Percentiles rank a stretch among this genome's conserved stretches.
Conservation (phyloP, 2,888 invertebrate species). For the Pachydiplax longipennis region DNA sequence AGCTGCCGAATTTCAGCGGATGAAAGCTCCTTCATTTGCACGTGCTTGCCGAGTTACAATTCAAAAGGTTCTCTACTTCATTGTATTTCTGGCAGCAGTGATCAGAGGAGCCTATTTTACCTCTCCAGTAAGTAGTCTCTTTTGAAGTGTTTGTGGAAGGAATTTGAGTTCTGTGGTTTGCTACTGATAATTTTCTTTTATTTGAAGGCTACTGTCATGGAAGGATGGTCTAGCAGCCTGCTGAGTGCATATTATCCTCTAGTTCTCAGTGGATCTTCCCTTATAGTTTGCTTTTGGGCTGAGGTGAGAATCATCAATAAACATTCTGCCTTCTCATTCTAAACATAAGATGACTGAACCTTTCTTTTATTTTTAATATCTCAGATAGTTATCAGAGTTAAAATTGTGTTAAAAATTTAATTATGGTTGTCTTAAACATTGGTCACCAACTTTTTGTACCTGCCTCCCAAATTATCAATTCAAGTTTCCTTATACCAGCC, state of each 20-base stretch:
- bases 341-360: too few relatives aligned
- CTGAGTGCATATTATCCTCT: slow-evolving; percentile 91
- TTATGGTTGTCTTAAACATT: too few relatives aligned
- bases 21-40: slow-evolving; percentile 82
- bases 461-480: too few relatives aligned
- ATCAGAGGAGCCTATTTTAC: slow-evolving; percentile 90
- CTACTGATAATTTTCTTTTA: neutral
- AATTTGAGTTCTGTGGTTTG: neutral
- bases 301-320: slow-evolving; percentile 71
- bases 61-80: slow-evolving; percentile 87
- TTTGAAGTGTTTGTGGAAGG: neutral
- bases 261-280: slow-evolving; percentile 85
- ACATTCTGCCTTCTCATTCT: too few relatives aligned
- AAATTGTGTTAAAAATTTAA: too few relatives aligned
- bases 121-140: slow-evolving; percentile 74
- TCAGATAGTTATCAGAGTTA: too few relatives aligned
- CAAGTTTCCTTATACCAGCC: too few relatives aligned
- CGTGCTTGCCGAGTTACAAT: slow-evolving; percentile 87
- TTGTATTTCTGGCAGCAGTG: slow-evolving; percentile 84
- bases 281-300: slow-evolving; percentile 94
- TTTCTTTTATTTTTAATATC: too few relatives aligned
- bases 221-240: slow-evolving; percentile 86
- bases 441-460: too few relatives aligned
- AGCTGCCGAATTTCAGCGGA: slow-evolving; percentile 79
- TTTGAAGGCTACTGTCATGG: slow-evolving; percentile 75